Evolutionary conservation across 2,113 vertebrate genomes (phyloP).

Genomic region (Sinocyclocheilus anophthalmus): DNA sequence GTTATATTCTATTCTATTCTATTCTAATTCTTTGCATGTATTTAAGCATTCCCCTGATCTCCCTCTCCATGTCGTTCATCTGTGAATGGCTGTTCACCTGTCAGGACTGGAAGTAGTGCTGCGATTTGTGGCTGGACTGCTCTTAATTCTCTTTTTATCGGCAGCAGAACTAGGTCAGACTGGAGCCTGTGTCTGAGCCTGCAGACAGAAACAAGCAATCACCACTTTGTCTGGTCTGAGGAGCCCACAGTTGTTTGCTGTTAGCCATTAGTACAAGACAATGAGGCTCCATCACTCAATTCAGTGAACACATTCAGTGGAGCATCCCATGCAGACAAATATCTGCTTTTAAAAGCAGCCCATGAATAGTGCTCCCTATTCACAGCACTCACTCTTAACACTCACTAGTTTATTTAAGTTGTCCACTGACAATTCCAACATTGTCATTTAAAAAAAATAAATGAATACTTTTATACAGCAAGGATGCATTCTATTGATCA

Average conservation of each 20-base stretch:
- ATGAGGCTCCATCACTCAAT: constrained; percentile 38
- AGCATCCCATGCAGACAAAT: constrained; percentile 1
- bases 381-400: background rate
- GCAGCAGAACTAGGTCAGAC: constrained; percentile 52
- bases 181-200: constrained; percentile 33
- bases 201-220: constrained; percentile 38
- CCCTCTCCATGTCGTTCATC: constrained; percentile 12
- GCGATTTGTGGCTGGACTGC: constrained; percentile 8
- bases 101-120: constrained; percentile 13
- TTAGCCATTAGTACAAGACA: constrained; percentile 41
- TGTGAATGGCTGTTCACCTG: constrained; percentile 17
- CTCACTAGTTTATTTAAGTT: background rate
- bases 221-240: constrained; percentile 24
- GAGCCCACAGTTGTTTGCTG: constrained; percentile 10
- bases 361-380: background rate
- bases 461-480: background rate
- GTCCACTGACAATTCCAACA: background rate
- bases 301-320: constrained; percentile 32
- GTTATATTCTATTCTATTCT: background rate
- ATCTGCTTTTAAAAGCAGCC: constrained; percentile 16
- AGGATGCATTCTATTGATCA: background rate
- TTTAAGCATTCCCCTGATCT: background rate
- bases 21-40: background rate
- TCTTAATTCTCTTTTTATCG: constrained; percentile 40
- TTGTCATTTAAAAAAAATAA: background rate